These are phyloP conservation scores for Ptiloglossa arizonensis DNA, from an alignment of 1,140 invertebrate species.

Conservation along the genomic window DNA sequence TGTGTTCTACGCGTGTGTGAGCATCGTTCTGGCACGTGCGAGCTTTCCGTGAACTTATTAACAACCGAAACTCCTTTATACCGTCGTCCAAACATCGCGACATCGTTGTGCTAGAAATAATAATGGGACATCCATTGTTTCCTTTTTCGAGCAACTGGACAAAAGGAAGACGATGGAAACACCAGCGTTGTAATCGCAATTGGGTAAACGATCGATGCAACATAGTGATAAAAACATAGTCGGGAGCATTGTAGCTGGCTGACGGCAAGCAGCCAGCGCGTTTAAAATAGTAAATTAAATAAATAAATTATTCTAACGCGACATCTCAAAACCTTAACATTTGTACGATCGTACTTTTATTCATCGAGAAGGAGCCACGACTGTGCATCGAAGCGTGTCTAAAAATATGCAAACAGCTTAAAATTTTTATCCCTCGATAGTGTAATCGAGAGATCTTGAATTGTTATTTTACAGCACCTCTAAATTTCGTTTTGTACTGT, in stretches of 20 bases:
- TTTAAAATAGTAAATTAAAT: constrained; percentile 14
- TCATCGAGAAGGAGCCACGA: no score
- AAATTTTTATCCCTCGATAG: no score
- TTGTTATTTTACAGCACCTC: no score
- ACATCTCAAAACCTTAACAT: not conserved
- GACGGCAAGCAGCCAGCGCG: not conserved
- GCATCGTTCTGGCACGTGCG: constrained; percentile 51
- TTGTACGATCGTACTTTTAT: no score
- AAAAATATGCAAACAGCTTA: no score
- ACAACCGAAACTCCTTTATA: not conserved
- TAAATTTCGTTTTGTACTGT: no score
- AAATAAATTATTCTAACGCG: not conserved
- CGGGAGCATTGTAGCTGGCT: no score
- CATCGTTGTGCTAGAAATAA: not conserved
- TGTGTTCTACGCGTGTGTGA: constrained; percentile 50
- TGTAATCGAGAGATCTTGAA: no score
- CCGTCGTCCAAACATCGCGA: not conserved
- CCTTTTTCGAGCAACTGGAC: not conserved
- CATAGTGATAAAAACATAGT: not conserved
- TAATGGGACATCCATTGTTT: not conserved
- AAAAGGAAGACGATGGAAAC: not conserved
- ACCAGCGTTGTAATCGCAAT: no score
- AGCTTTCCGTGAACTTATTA: constrained; percentile 22
- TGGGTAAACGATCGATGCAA: not conserved
- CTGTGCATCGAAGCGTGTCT: no score